Conservation (phyloP, 2,113 vertebrate genomes). For the Psophia crepitans region DNA sequence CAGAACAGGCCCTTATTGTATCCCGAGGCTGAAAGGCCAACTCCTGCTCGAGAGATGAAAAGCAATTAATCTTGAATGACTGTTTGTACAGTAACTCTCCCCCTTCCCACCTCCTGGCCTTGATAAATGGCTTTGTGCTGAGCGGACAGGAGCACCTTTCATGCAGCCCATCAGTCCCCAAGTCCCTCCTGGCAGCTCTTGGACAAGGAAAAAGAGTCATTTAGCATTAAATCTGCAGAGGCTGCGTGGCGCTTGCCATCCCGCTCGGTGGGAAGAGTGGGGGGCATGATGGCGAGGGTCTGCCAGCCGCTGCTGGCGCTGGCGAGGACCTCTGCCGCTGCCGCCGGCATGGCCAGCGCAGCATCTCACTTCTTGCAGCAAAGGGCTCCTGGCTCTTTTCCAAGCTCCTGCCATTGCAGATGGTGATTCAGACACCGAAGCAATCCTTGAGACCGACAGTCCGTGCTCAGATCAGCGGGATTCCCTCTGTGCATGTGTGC, state of each 20-base stretch:
- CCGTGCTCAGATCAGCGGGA: not conserved
- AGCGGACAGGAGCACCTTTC: slow-evolving; percentile 39
- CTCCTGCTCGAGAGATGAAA: slow-evolving; percentile 37
- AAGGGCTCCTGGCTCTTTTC: not conserved
- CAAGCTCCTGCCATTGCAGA: not conserved
- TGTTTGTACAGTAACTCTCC: slow-evolving; percentile 48
- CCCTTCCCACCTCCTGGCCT: slow-evolving; percentile 36
- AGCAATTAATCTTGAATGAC: slow-evolving; percentile 60
- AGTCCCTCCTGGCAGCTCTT: not conserved
- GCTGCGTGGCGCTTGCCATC: not conserved
- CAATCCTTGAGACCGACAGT: accelerated
- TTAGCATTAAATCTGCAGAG: not conserved
- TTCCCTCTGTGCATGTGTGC: accelerated
- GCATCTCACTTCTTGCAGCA: not conserved
- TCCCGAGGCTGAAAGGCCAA: slow-evolving; percentile 24
- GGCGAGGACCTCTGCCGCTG: not conserved
- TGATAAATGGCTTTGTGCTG: slow-evolving; percentile 28
- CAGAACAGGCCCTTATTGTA: slow-evolving; percentile 54
- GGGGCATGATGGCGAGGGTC: not conserved
- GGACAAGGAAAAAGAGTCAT: not conserved
- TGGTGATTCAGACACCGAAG: not conserved
- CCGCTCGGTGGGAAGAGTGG: not conserved
- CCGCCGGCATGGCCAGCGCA: not conserved
- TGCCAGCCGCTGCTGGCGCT: not conserved
- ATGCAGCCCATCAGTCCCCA: not conserved